Conservation (phyloP, 2,113 vertebrate species). For the Promerops cafer region DNA sequence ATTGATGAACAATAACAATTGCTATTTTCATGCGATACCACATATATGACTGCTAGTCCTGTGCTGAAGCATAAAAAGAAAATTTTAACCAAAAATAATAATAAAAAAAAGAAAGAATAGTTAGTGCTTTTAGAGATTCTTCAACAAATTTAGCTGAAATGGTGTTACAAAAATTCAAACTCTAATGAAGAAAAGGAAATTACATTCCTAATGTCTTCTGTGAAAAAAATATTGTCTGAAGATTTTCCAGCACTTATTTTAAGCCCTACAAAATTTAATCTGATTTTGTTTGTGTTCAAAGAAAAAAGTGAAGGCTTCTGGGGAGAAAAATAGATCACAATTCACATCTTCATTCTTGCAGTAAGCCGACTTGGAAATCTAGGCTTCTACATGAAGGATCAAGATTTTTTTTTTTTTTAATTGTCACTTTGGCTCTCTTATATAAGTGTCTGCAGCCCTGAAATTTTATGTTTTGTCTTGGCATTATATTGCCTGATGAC, state of each 20-base stretch:
- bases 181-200: not conserved
- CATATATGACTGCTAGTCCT: not conserved
- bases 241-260: not conserved
- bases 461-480: not conserved
- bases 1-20: not conserved
- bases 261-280: not conserved
- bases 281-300: not conserved
- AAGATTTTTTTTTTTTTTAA: not conserved
- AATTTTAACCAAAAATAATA: not conserved
- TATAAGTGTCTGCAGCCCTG: not conserved
- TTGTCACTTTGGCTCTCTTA: not conserved
- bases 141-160: not conserved
- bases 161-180: not conserved
- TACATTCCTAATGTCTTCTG: not conserved
- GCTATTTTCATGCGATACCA: not conserved
- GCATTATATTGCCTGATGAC: not conserved
- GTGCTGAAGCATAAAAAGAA: not conserved
- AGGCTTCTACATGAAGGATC: not conserved
- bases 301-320: not conserved
- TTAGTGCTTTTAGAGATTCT: not conserved
- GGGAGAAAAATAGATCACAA: not conserved
- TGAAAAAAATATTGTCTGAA: not conserved
- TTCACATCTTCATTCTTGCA: not conserved
- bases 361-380: not conserved
- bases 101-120: fast-evolving